A percentile compares a stretch with the other conserved stretches of the same genome.
These are phyloP conservation scores for Tiliacea citrago DNA, from an alignment of 2,888 invertebrate genomes.

Conservation along the genomic window DNA sequence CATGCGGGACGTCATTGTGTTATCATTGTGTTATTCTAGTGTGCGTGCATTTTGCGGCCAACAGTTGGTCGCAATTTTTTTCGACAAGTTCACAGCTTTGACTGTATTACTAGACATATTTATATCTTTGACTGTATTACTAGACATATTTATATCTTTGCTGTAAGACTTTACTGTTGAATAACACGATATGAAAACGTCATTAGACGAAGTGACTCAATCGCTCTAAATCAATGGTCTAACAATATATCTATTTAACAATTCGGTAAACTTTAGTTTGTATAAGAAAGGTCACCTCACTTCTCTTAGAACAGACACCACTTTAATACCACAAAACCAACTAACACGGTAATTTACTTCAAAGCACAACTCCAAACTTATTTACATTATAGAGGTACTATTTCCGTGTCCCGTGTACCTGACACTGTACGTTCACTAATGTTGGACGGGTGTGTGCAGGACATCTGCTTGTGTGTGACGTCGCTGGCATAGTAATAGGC, in stretches of 20 bases:
- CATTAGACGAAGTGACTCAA: neutral
- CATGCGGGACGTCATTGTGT: too few species aligned
- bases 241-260: neutral
- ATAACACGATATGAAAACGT: neutral
- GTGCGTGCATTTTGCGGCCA: too few species aligned
- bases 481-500: conserved; percentile 79
- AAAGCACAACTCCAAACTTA: conserved; percentile 31
- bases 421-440: conserved; percentile 65
- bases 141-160: too few species aligned
- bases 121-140: neutral
- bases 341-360: conserved; percentile 14
- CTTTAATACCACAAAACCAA: conserved; percentile 17
- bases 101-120: too few species aligned
- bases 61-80: too few species aligned
- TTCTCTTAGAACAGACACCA: neutral
- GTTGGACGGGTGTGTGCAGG: conserved; percentile 68
- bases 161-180: neutral
- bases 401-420: conserved; percentile 22
- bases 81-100: too few species aligned
- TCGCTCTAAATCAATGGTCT: neutral
- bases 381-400: conserved; percentile 23
- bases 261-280: neutral
- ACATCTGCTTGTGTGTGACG: conserved; percentile 78
- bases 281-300: neutral
- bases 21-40: too few species aligned